Percentiles rank a stretch among this genome's conserved stretches.
Evolutionary conservation across 2,888 invertebrate genomes (phyloP).

Genomic region (Trileptium ribeirensis): DNA sequence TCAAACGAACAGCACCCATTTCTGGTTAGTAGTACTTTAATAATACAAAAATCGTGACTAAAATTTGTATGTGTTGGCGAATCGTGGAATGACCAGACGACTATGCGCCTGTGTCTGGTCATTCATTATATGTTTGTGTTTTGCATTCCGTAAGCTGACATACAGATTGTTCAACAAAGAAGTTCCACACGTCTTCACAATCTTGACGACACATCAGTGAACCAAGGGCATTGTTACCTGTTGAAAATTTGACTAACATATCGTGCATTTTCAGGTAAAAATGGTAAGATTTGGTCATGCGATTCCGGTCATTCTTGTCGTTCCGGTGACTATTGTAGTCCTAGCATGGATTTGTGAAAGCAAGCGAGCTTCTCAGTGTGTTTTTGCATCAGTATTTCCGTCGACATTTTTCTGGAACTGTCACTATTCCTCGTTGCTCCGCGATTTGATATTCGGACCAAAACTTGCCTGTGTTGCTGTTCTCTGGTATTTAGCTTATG

Average conservation of each 20-base stretch:
- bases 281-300: slow-evolving; percentile 94
- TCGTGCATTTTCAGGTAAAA: not conserved
- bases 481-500: slow-evolving; percentile 24
- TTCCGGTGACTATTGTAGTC: slow-evolving; percentile 64
- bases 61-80: no score
- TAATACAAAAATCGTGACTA: no score
- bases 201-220: no score
- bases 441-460: not conserved
- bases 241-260: not conserved
- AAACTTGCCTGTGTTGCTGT: slow-evolving; percentile 11
- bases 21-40: no score
- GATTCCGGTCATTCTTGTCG: slow-evolving; percentile 81
- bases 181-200: no score
- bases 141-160: no score
- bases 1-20: no score
- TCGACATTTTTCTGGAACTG: slow-evolving; percentile 26
- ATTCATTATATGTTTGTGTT: no score
- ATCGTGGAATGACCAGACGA: no score
- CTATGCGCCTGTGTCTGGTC: no score
- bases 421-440: not conserved
- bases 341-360: slow-evolving; percentile 9
- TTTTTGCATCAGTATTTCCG: slow-evolving; percentile 2
- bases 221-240: not conserved
- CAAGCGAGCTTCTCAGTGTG: slow-evolving; percentile 8
- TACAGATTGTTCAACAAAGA: no score